Base-by-base conservation (phyloP, 2,888 invertebrate genomes). In the Mesorhabditis spiculigera region DNA sequence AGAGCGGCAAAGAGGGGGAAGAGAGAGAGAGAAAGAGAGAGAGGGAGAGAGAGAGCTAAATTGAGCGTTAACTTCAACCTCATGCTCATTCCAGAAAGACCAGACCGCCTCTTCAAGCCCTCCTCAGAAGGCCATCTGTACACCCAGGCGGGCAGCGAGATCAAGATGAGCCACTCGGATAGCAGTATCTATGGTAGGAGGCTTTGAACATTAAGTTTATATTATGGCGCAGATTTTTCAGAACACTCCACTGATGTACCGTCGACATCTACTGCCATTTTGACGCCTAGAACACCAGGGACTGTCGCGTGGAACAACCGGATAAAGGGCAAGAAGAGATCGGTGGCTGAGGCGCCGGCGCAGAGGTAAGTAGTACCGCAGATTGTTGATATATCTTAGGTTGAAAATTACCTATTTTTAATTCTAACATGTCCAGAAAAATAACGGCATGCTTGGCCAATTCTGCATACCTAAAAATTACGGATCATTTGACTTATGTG, bases 131-230 rank as follows among this genome's bases (percentile, higher is more conserved):
- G 73, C 45, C 68, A 73, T 65, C 44, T 71, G 58, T 66, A 67
- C 67, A 42, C 62, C 4, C 43, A n/a, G 43, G 43, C 58, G 8
- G 13, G 61, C 6, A n/a, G 45, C 3, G 75, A 76, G 13, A 77
- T 78, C 68, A 78, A 78, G 45, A 70, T 71, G 45, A 76, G 75
- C 65, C 77, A 78, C 63, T 77, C 77, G 61, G 78, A 78, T 69
- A 78, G 78, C 64, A 78, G 77, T 69, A 62, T 78, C 4, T 78
- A 77, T 63, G 78, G 77, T 66, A 28, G 3, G 3, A 28, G 28
- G 1, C 28, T 3, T 28, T 28, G 28, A 28, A 28, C 1, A 1
- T 3, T 28, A 28, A 28, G 28, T 1, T 1, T 28, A n/a, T 28
- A 28, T 28, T 28, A 28, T 3, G 28, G 3, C 3, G 1, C 28